A percentile compares a stretch with the other conserved stretches of the same genome.
Evolutionary conservation across 2,113 vertebrate species (phyloP).

Genomic region (Alouatta palliata): DNA sequence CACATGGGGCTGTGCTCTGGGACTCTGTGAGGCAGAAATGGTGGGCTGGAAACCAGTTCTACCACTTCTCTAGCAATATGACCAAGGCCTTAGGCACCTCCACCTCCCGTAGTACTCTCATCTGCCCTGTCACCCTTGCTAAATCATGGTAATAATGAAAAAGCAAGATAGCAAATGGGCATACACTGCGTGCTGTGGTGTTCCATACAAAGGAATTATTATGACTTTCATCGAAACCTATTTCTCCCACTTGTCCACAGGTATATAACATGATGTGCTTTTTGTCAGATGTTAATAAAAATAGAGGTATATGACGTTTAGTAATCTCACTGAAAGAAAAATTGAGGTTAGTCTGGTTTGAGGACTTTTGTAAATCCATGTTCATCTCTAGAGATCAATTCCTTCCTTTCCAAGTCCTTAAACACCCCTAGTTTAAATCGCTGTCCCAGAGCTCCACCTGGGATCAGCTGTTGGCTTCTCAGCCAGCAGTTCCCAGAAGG

Average conservation of each 20-base stretch:
- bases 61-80: neutral
- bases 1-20: neutral
- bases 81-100: neutral
- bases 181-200: neutral
- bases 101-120: neutral
- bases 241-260: neutral
- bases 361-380: constrained; percentile 8
- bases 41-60: neutral
- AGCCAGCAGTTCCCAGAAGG: constrained; percentile 42
- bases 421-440: neutral
- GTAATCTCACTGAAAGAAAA: neutral
- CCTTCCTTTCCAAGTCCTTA: neutral
- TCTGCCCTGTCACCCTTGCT: neutral
- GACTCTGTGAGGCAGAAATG: neutral
- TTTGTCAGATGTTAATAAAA: neutral
- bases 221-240: neutral
- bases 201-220: neutral
- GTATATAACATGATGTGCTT: neutral
- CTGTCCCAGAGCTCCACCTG: neutral
- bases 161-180: neutral
- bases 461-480: neutral
- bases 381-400: neutral
- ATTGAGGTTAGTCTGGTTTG: neutral
- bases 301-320: neutral
- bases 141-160: neutral